A percentile compares a stretch with the other conserved stretches of the same genome.
phyloP scores from a whole-genome alignment of 2,888 invertebrate genomes.

The Diabrotica balteata region DNA sequence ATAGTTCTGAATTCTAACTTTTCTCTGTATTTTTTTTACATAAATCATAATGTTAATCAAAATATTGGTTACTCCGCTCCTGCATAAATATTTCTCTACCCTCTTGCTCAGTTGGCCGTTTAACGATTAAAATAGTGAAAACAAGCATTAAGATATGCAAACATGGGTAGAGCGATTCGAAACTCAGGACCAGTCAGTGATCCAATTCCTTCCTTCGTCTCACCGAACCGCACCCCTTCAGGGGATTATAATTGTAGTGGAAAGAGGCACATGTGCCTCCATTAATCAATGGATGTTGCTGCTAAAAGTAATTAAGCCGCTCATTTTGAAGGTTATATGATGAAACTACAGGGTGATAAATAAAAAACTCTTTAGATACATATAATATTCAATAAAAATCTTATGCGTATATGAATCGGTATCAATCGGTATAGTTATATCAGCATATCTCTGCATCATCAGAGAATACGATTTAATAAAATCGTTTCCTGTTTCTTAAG shows the following conservation, averaged over 20 bases:
- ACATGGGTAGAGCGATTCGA: conserved; percentile 38
- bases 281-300: conserved; percentile 51
- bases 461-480: too few relatives aligned
- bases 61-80: conserved; percentile 1
- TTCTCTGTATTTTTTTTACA: too few relatives aligned
- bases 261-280: conserved; percentile 53
- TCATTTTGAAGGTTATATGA: conserved; percentile 45
- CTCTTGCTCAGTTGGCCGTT: conserved; percentile 20
- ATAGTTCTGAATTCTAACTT: too few relatives aligned
- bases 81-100: conserved; percentile 5
- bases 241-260: conserved; percentile 48
- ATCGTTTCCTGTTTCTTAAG: too few relatives aligned
- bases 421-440: too few relatives aligned
- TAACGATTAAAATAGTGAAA: conserved; percentile 45
- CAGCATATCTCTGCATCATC: too few relatives aligned
- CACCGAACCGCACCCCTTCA: conserved; percentile 30
- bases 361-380: neutral
- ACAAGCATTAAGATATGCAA: conserved; percentile 49
- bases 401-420: too few relatives aligned
- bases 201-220: conserved; percentile 28
- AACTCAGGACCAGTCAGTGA: conserved; percentile 23
- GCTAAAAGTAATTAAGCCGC: conserved; percentile 58
- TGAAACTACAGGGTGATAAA: conserved; percentile 10
- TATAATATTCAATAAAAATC: too few relatives aligned
- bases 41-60: too few relatives aligned